phyloP scores from a whole-genome alignment of 2,797 vertebrate species.

The Pantherophis alleghaniensis region DNA sequence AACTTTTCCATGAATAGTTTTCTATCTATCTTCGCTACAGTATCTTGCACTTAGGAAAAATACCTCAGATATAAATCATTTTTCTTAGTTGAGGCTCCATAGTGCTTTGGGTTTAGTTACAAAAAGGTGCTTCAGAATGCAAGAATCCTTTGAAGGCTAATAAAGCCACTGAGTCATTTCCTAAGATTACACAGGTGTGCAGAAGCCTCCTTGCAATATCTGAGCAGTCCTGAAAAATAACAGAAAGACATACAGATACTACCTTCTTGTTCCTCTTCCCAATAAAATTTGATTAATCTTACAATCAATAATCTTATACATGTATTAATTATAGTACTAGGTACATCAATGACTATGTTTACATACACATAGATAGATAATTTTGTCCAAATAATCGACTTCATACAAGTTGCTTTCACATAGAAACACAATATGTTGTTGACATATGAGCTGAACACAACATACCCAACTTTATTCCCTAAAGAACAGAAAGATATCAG shows the following conservation, averaged over 20 bases:
- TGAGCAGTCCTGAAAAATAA: not conserved
- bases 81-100: not conserved
- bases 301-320: not conserved
- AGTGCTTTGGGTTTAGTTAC: not conserved
- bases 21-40: not conserved
- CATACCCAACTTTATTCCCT: not conserved
- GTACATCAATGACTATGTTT: not conserved
- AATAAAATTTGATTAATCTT: not conserved
- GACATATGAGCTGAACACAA: not conserved
- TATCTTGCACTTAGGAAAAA: not conserved
- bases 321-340: not conserved
- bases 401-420: not conserved
- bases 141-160: not conserved
- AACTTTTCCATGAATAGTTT: not conserved
- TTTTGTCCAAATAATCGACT: not conserved
- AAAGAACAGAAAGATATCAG: not conserved
- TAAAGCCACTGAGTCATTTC: not conserved
- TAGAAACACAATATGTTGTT: not conserved
- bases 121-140: not conserved
- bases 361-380: not conserved
- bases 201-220: not conserved
- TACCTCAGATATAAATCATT: not conserved
- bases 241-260: not conserved
- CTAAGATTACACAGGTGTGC: not conserved
- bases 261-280: not conserved